Evolutionary conservation across 2,113 vertebrate genomes (phyloP), one percentile per base, ranked within the genome.

Genomic region (Lepidothrix coronata): DNA sequence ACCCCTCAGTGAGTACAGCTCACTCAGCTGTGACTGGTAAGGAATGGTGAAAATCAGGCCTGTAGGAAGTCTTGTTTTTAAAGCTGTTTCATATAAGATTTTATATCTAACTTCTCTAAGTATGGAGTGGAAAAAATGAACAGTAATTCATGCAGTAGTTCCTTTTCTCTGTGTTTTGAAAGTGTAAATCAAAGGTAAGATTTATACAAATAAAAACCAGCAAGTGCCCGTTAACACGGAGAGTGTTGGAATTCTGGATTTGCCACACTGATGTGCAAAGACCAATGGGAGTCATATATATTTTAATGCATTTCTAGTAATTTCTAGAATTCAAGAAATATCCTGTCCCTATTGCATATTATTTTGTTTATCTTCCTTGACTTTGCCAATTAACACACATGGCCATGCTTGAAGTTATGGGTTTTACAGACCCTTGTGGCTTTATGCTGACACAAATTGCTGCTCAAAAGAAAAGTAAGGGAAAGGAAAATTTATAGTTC

Each of bases 301-400:
- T 83, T 95, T 96, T 81, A 88, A 67, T 84, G 65, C 51, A 48
- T 91, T 94, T 96, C 49, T 77, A 67, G 55, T 51, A 0, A 85
- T 86, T 91, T 92, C 88, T 78, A 86, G 31, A 89, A 94, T 90
- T 91, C 61, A 81, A 86, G 79, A 88, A 92, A 25, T 68, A 67
- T 86, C 65, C 88, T 86, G 82, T 93, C 92, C 85, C 85, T 72
- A 21, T 58, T 81, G 57, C 57, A 58, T 92, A 92, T 95, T 92
- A 94, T 84, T 94, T 90, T 94, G 76, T 97, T 95, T 94, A 44
- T 96, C 91, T 95, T 96, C 73, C 86, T 86, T 92, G 93, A 91
- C 68, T 96, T 85, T 19, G 61, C 73, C 88, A 94, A 92, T 93
- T 95, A 96, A 91, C 91, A 92, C 72, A 68, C 73, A 89, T 48